phyloP scores from a whole-genome alignment of 2,888 invertebrate genomes.

The Apeira syringaria region DNA sequence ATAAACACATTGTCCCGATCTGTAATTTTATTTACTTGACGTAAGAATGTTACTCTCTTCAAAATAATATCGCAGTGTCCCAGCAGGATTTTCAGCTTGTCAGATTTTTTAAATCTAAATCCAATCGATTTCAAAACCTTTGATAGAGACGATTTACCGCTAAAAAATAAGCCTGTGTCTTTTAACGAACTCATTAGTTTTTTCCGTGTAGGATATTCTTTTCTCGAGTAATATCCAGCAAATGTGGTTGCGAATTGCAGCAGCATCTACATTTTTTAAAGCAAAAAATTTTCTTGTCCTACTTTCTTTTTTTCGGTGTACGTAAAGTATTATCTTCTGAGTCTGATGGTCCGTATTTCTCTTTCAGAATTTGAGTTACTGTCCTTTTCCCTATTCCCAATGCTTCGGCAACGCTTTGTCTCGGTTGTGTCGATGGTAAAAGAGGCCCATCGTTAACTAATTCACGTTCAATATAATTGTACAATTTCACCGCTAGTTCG shows the following conservation, averaged over 20 bases:
- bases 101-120: neutral
- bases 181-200: neutral
- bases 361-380: neutral
- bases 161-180: neutral
- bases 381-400: constrained; percentile 3
- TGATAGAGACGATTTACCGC: neutral
- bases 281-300: too few species aligned
- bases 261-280: too few species aligned
- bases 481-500: too few species aligned
- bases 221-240: neutral
- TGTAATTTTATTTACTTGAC: neutral
- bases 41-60: neutral
- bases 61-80: constrained; percentile 1
- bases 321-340: constrained; percentile 5
- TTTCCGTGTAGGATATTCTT: neutral
- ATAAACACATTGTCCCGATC: constrained; percentile 17
- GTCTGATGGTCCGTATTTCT: constrained; percentile 2
- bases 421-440: neutral
- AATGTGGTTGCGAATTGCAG: neutral
- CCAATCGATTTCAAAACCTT: constrained; percentile 2
- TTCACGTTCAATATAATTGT: neutral
- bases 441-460: neutral
- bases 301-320: constrained; percentile 5
- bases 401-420: constrained; percentile 1
- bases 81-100: neutral